A percentile compares a stretch with the other conserved stretches of the same genome.
phyloP scores from a whole-genome alignment of 2,797 vertebrate species.

The Megalops cyprinoides region DNA sequence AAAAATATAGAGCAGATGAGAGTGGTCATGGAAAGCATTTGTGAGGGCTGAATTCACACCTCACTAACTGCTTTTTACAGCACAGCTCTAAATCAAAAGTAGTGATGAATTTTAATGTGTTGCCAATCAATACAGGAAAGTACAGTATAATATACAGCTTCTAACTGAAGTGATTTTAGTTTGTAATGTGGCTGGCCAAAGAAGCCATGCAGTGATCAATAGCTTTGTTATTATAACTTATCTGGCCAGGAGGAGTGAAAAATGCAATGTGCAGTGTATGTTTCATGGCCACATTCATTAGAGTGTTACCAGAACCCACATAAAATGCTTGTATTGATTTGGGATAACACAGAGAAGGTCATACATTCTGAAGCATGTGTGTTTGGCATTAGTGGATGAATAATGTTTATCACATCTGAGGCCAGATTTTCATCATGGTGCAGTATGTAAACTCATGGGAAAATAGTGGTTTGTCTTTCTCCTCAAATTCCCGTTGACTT shows the following conservation, averaged over 20 bases:
- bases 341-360: constrained; percentile 1
- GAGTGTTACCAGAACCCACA: constrained; percentile 14
- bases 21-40: constrained; percentile 23
- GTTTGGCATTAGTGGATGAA: neutral
- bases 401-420: neutral
- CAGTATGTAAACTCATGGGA: constrained; percentile 2
- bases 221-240: constrained; percentile 26
- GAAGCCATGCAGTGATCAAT: constrained; percentile 19
- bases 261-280: constrained; percentile 26
- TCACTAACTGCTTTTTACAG: constrained; percentile 29
- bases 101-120: constrained; percentile 30
- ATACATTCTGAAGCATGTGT: constrained; percentile 15
- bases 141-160: constrained; percentile 27
- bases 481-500: neutral
- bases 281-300: constrained; percentile 27
- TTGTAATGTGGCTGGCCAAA: constrained; percentile 21
- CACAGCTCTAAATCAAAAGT: constrained; percentile 28
- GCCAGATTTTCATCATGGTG: constrained; percentile 4
- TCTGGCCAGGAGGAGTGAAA: constrained; percentile 16
- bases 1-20: constrained; percentile 15
- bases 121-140: constrained; percentile 28
- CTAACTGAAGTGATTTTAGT: constrained; percentile 35
- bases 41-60: constrained; percentile 33
- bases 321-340: constrained; percentile 28
- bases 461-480: neutral